Conservation (phyloP, 2,113 vertebrate species). For the Anoplopoma fimbria region DNA sequence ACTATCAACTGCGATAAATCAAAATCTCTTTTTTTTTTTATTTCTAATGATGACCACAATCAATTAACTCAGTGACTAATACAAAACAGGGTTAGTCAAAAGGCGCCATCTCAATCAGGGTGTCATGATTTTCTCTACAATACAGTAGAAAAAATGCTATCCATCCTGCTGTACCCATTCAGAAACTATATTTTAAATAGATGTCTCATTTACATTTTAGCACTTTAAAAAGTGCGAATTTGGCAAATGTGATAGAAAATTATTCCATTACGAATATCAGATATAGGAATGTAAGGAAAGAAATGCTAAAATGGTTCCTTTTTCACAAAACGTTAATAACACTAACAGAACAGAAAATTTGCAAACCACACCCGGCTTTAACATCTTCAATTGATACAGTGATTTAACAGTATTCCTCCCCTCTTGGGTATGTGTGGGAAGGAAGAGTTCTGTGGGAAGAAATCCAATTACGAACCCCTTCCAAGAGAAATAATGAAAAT, state of each 20-base stretch:
- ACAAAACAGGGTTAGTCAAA: neutral
- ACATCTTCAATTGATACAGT: conserved; percentile 41
- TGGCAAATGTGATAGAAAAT: conserved; percentile 2
- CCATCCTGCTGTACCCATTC: neutral
- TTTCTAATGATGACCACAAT: neutral
- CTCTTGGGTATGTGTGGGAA: conserved; percentile 25
- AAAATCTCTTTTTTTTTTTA: neutral
- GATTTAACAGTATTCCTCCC: conserved; percentile 44
- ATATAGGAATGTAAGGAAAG: neutral
- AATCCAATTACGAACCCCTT: conserved; percentile 72
- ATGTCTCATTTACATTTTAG: neutral
- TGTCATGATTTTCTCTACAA: neutral
- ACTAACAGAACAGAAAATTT: conserved; percentile 25
- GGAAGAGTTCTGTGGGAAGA: conserved; percentile 31
- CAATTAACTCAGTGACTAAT: neutral
- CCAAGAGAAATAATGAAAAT: conserved; percentile 74
- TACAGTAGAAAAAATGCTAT: neutral
- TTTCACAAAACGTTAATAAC: conserved; percentile 17
- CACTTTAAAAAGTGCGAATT: neutral
- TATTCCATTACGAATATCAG: conserved; percentile 1
- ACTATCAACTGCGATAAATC: neutral
- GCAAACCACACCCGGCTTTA: conserved; percentile 46
- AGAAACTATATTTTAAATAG: neutral
- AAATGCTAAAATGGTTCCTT: neutral
- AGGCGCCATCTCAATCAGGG: neutral